Base-by-base conservation (phyloP, 1,140 invertebrate species). In the Mesaphorura yosii region DNA sequence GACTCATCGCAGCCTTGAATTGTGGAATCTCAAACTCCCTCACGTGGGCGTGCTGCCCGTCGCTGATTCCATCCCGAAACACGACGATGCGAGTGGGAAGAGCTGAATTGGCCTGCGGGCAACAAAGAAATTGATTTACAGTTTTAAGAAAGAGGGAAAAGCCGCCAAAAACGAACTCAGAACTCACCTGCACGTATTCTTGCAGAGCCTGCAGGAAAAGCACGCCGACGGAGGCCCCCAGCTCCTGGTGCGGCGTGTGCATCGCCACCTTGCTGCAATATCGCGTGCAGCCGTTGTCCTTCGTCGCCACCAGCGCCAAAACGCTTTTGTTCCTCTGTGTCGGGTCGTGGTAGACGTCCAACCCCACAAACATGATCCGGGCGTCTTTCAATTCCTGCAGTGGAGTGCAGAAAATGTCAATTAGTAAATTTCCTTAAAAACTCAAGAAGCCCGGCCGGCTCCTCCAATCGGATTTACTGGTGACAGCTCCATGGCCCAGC, bases 21-120 rank as follows among this genome's bases (percentile, higher is more conserved):
- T 93, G 89, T 3, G 78, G 72, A 1, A 93, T 75, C 73, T 95
- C 91, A 64, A 85, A 84, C 0, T 82, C 72, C 27, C 72, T 65
- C 7, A 86, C 75, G 1, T 74, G 61, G 2, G 78, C 72, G 4
- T 95, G 61, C 65, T 91, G 83, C 0, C 88, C 87, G 69, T 94
- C 88, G 17, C 87, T 81, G 2, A 95, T 86, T 31, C 92, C 92
- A 73, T 96, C 92, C 51, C 91, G 75, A 70, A 81, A 95, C 23
- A 96, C 78, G 6, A 96, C 75, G 26, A 96, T 84, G 61, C 77
- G 80, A 1, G 81, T 75, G 0, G 91, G 90, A 53, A 76, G 75
- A 26, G 26, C 38, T 0, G 78, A 78, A 67, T 88, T 86, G 10
- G 57, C 63, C 74, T 78, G 50, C 40, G 50, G 38, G 41, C 53